Conservation (phyloP, 2,113 vertebrate species). For the Ramphastos sulfuratus region DNA sequence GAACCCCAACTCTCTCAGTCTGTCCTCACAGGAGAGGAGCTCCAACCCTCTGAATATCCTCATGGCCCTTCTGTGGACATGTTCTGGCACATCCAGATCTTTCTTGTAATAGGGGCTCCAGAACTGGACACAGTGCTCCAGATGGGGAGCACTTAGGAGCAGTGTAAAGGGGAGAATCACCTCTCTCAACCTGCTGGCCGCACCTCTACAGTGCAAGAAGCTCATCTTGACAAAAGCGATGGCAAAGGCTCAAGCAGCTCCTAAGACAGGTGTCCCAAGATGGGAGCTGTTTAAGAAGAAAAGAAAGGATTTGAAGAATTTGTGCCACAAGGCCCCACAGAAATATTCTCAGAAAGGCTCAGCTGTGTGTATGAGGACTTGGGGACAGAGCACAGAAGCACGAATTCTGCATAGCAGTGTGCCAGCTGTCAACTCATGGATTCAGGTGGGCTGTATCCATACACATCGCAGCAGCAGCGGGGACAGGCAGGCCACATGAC, state of each 20-base stretch:
- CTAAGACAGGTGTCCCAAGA: not conserved
- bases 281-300: not conserved
- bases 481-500: not conserved
- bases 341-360: not conserved
- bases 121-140: too few relatives aligned
- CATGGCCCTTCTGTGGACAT: too few relatives aligned
- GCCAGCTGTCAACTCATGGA: rapidly evolving
- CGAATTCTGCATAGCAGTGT: rapidly evolving
- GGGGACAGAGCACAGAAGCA: not conserved
- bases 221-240: not conserved
- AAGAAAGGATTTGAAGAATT: not conserved
- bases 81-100: too few relatives aligned
- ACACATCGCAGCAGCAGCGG: not conserved
- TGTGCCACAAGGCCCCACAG: not conserved
- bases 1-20: too few relatives aligned
- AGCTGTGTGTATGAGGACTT: not conserved
- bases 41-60: too few relatives aligned
- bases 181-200: too few relatives aligned
- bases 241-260: not conserved
- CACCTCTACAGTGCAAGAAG: not conserved
- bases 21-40: too few relatives aligned
- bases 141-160: too few relatives aligned
- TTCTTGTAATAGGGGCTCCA: too few relatives aligned
- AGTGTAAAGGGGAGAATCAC: too few relatives aligned
- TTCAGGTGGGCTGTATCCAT: not conserved